Evolutionary conservation across 2,113 vertebrate genomes (phyloP), one percentile per base, ranked within the genome.

Genomic region (Odocoileus hemionus): DNA sequence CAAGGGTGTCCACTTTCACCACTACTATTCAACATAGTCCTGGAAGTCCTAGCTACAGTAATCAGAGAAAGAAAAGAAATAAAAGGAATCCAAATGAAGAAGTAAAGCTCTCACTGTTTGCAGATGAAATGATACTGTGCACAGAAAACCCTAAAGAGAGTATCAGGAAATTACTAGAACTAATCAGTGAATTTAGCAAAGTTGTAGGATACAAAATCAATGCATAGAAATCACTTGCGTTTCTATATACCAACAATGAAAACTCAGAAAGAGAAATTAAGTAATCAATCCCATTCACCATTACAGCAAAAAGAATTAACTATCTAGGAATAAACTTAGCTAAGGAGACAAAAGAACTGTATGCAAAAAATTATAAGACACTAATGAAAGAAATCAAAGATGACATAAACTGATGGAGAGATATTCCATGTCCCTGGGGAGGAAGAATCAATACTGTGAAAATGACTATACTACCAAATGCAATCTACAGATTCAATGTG

Each of bases 1-100:
- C n/a, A 67, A 36, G n/a, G 17, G 9, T 67, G 64, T 21, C 33
- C 8, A 36, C 4, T 36, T 67, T 36, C 0, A 0, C 2, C 4
- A 36, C 17, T 67, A 11, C 36, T 67, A 67, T 36, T 36, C 64
- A 67, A 21, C n/a, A 36, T 21, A 21, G 64, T 21, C 17, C 64
- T 67, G 17, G 64, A 67, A 67, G 64, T 67, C 17, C n/a, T 67
- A 67, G 64, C 64, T 36, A n/a, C 64, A 67, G 64, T 9, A 36
- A 19, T 67, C 33, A 67, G 17, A 67, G 8, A 36, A 67, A 17
- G 36, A 36, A 67, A 67, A 67, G 17, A 67, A 67, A 36, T 36
- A 21, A 67, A 67, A 67, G 2, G 9, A 36, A 36, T 67, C n/a
- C n/a, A 67, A 17, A 36, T n/a, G 15, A 67, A 67, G 64, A 67